Evolutionary conservation across 2,113 vertebrate species (phyloP).

Genomic region (Anoplopoma fimbria): DNA sequence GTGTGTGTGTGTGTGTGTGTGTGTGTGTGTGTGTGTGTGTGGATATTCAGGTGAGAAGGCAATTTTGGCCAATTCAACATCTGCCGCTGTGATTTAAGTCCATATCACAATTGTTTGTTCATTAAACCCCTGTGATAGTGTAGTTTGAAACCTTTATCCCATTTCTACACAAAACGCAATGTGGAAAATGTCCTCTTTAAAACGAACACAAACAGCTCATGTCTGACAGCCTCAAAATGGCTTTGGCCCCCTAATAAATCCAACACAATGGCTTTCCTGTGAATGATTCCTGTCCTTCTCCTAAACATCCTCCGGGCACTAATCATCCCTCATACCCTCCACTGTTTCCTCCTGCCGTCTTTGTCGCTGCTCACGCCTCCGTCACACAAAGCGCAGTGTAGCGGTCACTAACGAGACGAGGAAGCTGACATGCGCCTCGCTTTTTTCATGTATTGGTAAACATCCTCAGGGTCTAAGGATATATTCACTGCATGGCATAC

Average conservation of each 20-base stretch:
- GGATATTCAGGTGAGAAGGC: not conserved
- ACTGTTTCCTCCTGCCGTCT: conserved; percentile 65
- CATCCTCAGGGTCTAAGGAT: conserved; percentile 5
- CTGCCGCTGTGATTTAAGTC: not conserved
- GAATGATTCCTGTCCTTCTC: not conserved
- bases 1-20: no score
- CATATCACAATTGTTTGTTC: not conserved
- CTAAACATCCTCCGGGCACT: conserved; percentile 30
- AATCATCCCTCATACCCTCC: conserved; percentile 49
- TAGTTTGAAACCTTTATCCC: not conserved
- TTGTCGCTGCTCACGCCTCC: conserved; percentile 78
- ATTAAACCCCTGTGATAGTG: not conserved
- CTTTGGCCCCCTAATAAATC: not conserved
- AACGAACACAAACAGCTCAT: not conserved
- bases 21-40: no score
- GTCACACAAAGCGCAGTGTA: conserved; percentile 79
- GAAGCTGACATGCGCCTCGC: conserved; percentile 53
- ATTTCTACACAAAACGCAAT: not conserved
- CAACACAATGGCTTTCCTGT: not conserved
- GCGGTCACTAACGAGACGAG: conserved; percentile 56
- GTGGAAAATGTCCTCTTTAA: not conserved
- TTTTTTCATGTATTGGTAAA: conserved; percentile 19
- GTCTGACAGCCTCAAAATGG: not conserved
- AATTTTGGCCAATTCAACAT: no score
- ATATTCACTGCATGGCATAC: conserved; percentile 5